These are phyloP conservation scores for Ochotona princeps DNA, from an alignment of 2,113 vertebrate species.

Conservation along the genomic window DNA sequence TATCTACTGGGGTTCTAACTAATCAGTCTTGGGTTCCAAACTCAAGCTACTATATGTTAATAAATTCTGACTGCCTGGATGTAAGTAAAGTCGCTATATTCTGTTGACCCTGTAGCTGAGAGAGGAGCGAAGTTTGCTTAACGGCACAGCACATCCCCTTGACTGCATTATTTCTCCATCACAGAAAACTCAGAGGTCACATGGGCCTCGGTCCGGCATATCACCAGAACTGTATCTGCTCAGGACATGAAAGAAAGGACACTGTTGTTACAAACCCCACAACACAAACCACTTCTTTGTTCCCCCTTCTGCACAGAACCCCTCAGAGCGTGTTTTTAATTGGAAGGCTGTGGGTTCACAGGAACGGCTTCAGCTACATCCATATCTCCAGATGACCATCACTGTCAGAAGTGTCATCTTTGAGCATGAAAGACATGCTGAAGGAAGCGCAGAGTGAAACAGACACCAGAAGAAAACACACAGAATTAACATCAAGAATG, in stretches of 20 bases:
- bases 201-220: neutral
- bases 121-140: neutral
- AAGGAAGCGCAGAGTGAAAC: neutral
- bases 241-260: conserved; percentile 50
- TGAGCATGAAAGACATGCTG: neutral
- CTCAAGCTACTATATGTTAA: neutral
- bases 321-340: neutral
- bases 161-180: neutral
- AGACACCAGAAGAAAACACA: neutral
- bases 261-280: neutral
- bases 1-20: neutral
- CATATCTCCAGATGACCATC: neutral
- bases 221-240: conserved; percentile 9
- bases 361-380: neutral
- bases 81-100: neutral
- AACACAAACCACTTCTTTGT: conserved; percentile 8
- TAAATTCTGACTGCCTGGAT: neutral
- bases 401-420: conserved; percentile 6
- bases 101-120: neutral
- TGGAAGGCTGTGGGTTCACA: neutral
- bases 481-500: neutral
- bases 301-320: neutral
- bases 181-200: conserved; percentile 10
- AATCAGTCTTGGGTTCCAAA: neutral
- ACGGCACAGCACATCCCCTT: neutral